Evolutionary conservation across 2,113 vertebrate species (phyloP), one percentile per base, ranked within the genome.

Genomic region (Alosa alosa): DNA sequence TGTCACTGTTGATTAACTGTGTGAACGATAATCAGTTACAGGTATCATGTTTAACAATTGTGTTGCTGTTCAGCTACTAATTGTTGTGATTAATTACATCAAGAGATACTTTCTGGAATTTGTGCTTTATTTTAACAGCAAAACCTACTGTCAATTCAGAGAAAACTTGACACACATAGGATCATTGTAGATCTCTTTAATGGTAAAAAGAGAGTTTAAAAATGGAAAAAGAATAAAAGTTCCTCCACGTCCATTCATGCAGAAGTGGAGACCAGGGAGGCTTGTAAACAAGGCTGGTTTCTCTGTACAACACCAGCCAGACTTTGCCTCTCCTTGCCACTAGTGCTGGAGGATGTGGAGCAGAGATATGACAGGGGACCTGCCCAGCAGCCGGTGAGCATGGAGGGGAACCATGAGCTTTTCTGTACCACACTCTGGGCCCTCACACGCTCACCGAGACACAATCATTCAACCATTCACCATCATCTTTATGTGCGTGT

Each of bases 231-330:
- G 84, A 81, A 60, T 22, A 44, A 36, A 72, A 60, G 18, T 22
- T 72, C 64, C 25, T 72, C 72, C 72, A 4, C 72, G 39, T 36
- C 72, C 36, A 36, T 78, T 36, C 72, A 5, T 0, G 72, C 72
- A 78, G 86, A 90, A 86, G 72, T 81, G n/a, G 17, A 89, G 64
- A 87, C n/a, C 20, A 84, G 72, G 84, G 81, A 84, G 89, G 92
- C 3, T 92, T 94, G 97, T 98, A 98, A 99, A 98, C 97, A 94
- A 89, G 95, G 96, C 95, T 95, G 95, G 97, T 96, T 98, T 97
- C 97, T 99, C 97, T 98, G 97, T 98, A 98, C 96, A 94, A 98
- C 97, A 97, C 97, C 96, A 96, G 92, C 96, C 96, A 96, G 94
- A 92, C 92, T 93, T 93, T 90, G 94, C 95, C 90, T 81, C 86